Evolutionary conservation across 2,888 invertebrate species (phyloP), one percentile per base, ranked within the genome.

Genomic region (Glaucopsyche alexis): DNA sequence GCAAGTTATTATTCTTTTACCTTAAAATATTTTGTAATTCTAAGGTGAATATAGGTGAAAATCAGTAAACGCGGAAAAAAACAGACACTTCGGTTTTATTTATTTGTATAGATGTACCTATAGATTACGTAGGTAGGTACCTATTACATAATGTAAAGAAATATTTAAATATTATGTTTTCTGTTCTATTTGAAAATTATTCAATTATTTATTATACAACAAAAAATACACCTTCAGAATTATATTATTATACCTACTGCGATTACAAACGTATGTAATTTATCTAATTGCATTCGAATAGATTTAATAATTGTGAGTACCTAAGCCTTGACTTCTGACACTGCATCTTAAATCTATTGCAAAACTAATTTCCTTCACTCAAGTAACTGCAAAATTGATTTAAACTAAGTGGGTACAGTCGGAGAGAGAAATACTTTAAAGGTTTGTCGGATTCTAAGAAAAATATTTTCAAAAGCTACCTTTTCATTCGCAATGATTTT

Each of bases 401-500:
- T 60, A 60, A 60, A 60, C 60, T 60, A 60, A 60, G 29, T 60
- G 60, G 29, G 60, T 60, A 29, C 29, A 38, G 60, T 60, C 60
- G 60, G 13, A 29, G 60, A 47, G 47, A 38, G 29, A 60, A 60
- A 38, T 60, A 13, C 13, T 29, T 38, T 60, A 60, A 55, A 60
- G 60, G 60, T 60, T 67, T 67, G 19, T 67, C 42, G 45, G 67
- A 70, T 60, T 45, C 71, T 52, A 60, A 72, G 73, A 72, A 74
- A 74, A 80, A 82, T 80, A 80, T 72, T 74, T 74, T 80, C 77
- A 72, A 71, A 64, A 78, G 78, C 72, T 55, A 75, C 78, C 78
- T 79, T 77, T 74, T 79, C 78, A 76, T 78, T 76, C 78, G 74
- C 76, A 77, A 81, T 78, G 80, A 79, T 80, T 80, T 69, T 81